Base-by-base conservation (phyloP, 2,888 invertebrate species). In the Nephrotoma appendiculata region DNA sequence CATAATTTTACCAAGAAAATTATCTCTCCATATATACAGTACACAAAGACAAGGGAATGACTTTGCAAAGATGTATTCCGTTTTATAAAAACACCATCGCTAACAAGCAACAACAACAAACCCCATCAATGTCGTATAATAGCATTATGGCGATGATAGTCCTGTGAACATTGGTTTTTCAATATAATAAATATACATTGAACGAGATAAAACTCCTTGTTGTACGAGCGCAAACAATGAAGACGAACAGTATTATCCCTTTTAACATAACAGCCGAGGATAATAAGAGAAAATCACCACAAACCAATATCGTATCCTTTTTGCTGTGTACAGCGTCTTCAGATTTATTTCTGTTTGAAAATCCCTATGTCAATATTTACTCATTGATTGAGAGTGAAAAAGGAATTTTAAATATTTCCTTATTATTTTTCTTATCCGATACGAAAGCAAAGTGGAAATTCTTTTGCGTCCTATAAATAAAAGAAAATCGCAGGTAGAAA, bases 321-420 rank as follows among this genome's bases (percentile, higher is more conserved):
- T 31, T 52, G 15, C 31, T 48, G 12, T 48, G 15, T 57, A 52
- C 19, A 1, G 19, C 52, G 71, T 71, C 31, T 71, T 71, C 52
- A 71, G 31, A 31, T 31, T 31, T 31, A 31, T 31, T 1, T 31
- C 31, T 31, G 31, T 71, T 71, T 52, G 15, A 71, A 71, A 31
- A 71, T 71, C 86, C 86, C 86, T 52, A 86, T 86, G 86, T 86
- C 86, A 86, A 86, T 86, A 86, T 86, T 86, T 86, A 86, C 86
- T 52, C 52, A 86, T 86, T 86, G 86, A 86, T 86, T 86, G 52
- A 86, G 52, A 86, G 86, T 86, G 42, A 86, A 86, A 71, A 71
- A 71, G 43, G 85, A 85, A 85, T 85, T 85, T 85, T 19, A 43
- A 44, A 44, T 85, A 85, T 85, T 85, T 85, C 42, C 71, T 71